A percentile compares a stretch with the other conserved stretches of the same genome.
Evolutionary conservation across 2,888 invertebrate species (phyloP).

Genomic region (Troides helena): DNA sequence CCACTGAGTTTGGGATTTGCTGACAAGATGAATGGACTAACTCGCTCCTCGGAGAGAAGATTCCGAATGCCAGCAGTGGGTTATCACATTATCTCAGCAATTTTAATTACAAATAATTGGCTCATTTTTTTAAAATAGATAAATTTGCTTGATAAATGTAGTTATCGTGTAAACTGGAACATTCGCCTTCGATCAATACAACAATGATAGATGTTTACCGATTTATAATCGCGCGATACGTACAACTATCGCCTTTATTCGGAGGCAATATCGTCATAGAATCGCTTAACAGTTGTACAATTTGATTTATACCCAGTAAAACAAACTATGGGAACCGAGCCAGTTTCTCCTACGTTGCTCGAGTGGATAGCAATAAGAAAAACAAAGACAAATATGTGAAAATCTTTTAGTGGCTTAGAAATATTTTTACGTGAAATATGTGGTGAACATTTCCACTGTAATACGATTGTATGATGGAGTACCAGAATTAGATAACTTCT

Average conservation of each 20-base stretch:
- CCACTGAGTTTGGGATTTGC: too few relatives aligned
- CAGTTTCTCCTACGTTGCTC: slow-evolving; percentile 33
- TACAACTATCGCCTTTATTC: slow-evolving; percentile 10
- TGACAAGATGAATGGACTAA: too few relatives aligned
- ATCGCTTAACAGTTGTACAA: neutral
- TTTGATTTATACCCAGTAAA: slow-evolving; percentile 34
- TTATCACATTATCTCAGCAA: too few relatives aligned
- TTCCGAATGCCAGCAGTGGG: too few relatives aligned
- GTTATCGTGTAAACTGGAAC: slow-evolving; percentile 36
- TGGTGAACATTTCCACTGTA: neutral
- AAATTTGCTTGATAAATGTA: slow-evolving; percentile 5
- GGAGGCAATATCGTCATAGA: neutral
- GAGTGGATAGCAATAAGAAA: slow-evolving; percentile 31
- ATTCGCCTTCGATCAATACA: slow-evolving; percentile 37
- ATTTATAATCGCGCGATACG: neutral
- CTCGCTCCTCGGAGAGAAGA: too few relatives aligned
- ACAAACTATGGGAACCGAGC: slow-evolving; percentile 38
- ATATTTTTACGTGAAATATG: neutral
- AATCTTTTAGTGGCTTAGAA: neutral
- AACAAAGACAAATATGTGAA: slow-evolving; percentile 24
- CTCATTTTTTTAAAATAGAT: neutral
- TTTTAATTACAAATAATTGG: too few relatives aligned
- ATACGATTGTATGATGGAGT: too few relatives aligned
- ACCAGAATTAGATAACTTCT: too few relatives aligned
- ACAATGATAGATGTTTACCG: slow-evolving; percentile 29